A percentile compares a stretch with the other conserved stretches of the same genome.
Evolutionary conservation across 1,140 invertebrate species (phyloP).

Genomic region (Microvelia longipes): DNA sequence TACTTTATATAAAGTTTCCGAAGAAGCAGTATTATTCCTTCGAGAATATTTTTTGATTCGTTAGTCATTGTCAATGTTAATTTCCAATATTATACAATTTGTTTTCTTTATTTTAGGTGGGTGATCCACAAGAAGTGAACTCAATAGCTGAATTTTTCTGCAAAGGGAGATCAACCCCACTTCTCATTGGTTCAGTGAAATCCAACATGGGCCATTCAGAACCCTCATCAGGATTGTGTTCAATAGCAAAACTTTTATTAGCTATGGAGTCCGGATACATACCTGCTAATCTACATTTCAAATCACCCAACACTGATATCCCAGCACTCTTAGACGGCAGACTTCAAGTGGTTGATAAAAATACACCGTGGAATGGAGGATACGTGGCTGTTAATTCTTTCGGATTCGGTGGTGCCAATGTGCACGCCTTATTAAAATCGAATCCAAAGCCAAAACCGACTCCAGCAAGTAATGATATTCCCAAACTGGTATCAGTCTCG

Average conservation of each 20-base stretch:
- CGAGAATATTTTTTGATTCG: too few relatives aligned
- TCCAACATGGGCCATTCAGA: conserved; percentile 97
- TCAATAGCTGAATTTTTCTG: conserved; percentile 86
- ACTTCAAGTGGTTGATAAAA: conserved; percentile 66
- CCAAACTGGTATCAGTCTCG: conserved; percentile 59
- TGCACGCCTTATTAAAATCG: conserved; percentile 70
- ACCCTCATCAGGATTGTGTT: conserved; percentile 78
- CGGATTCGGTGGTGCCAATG: conserved; percentile 94
- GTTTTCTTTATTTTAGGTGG: conserved; percentile 36
- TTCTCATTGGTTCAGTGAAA: conserved; percentile 89
- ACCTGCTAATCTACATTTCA: conserved; percentile 80
- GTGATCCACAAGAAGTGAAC: conserved; percentile 92
- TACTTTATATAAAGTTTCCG: too few relatives aligned
- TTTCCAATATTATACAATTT: too few relatives aligned
- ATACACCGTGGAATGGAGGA: conserved; percentile 67
- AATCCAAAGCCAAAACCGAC: conserved; percentile 52
- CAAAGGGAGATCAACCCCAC: conserved; percentile 55
- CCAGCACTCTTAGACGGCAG: conserved; percentile 70
- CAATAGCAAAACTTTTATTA: conserved; percentile 76
- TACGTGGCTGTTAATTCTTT: conserved; percentile 85
- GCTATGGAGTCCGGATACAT: conserved; percentile 77
- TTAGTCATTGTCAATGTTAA: too few relatives aligned
- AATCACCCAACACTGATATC: conserved; percentile 73
- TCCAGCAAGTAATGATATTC: conserved; percentile 31
- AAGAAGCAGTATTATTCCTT: too few relatives aligned